Evolutionary conservation across 2,113 vertebrate species (phyloP).

Genomic region (Cercocebus atys): DNA sequence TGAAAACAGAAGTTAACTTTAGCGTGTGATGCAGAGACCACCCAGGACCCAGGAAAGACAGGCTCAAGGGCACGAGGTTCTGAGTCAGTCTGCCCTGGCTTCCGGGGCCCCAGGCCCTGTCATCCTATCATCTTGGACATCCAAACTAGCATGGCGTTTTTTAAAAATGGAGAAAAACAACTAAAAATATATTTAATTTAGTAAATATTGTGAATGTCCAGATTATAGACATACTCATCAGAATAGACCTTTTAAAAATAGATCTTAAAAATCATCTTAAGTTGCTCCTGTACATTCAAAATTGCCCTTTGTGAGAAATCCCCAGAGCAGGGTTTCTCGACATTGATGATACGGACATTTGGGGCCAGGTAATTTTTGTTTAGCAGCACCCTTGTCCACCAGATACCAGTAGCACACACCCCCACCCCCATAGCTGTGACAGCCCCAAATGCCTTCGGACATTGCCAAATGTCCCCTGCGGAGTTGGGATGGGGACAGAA

Average conservation of each 20-base stretch:
- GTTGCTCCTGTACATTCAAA: not conserved
- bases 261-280: not conserved
- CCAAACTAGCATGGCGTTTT: not conserved
- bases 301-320: not conserved
- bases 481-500: not conserved
- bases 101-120: not conserved
- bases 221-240: not conserved
- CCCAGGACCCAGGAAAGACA: not conserved
- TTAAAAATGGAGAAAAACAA: not conserved
- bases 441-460: not conserved
- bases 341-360: fast-evolving
- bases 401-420: fast-evolving
- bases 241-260: not conserved
- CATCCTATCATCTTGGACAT: not conserved
- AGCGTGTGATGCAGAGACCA: not conserved
- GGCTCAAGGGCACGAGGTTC: not conserved
- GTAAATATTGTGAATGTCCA: not conserved
- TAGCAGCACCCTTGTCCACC: not conserved
- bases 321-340: not conserved
- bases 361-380: not conserved
- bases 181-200: not conserved
- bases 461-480: not conserved
- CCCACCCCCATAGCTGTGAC: not conserved
- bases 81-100: too few relatives aligned
- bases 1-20: not conserved